Base-by-base conservation (phyloP, 2,888 invertebrate species). In the Melanargia galathea region DNA sequence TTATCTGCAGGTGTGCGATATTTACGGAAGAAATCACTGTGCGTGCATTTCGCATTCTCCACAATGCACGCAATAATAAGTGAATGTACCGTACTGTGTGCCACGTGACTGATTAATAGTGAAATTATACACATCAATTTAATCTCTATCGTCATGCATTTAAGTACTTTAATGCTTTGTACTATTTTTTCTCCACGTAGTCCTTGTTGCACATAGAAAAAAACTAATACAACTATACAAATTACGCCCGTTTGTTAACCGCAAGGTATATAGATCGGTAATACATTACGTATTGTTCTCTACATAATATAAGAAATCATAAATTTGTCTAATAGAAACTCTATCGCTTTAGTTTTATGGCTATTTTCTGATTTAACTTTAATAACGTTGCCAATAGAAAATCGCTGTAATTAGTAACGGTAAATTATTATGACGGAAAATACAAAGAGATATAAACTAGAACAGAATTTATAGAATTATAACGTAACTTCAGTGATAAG, bases 21-120 rank as follows among this genome's bases (percentile, higher is more conserved):
- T 73, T 74, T 71, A 72, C 75, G 75, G 75, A 75, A 75, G 71
- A 70, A 69, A 56, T 66, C 65, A 54, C 62, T 61, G 40, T 69
- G 74, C 75, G 73, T 73, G 71, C 65, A 55, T 66, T 70, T 72
- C 66, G 68, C 69, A 68, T 70, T 68, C 73, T 71, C 71, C 68
- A 71, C 69, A 67, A 64, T 70, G 66, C 75, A 75, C 73, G 75
- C 73, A 71, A 72, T 69, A 69, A 70, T 69, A 69, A 74, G 75
- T 73, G 73, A 75, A 74, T 71, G 73, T 69, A 71, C 70, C 67
- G 59, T 56, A 64, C 24, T n/a, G 11, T 22, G 33, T 22, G 26
- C 52, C 45, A 59, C 38, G 38, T 30, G 49, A 51, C 30, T 33
- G n/a, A 22, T 30, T 26, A 46, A 26, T 46, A 54, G 3, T 30